phyloP scores from a whole-genome alignment of 2,113 vertebrate species.

The Neolamprologus toae region DNA sequence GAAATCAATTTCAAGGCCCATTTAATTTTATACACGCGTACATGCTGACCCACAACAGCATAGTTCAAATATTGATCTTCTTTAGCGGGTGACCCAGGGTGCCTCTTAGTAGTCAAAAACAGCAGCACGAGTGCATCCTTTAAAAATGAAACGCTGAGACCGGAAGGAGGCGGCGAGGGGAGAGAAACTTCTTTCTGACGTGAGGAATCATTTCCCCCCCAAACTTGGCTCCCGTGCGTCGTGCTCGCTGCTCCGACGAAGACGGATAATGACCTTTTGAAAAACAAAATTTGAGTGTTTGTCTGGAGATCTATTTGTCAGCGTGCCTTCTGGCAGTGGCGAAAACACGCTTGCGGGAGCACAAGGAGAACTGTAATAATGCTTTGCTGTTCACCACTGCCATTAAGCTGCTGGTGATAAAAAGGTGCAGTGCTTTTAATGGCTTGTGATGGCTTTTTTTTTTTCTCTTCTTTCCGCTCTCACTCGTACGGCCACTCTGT shows the following conservation, averaged over 20 bases:
- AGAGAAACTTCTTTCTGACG: background rate
- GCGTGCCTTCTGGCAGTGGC: background rate
- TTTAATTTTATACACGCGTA: slow-evolving; percentile 60
- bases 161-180: background rate
- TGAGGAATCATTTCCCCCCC: background rate
- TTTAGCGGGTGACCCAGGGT: slow-evolving; percentile 28
- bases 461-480: background rate
- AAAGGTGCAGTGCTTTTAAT: slow-evolving; percentile 62
- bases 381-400: slow-evolving; percentile 54
- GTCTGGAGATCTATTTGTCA: slow-evolving; percentile 42
- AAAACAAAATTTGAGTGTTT: slow-evolving; percentile 40
- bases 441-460: slow-evolving; percentile 23
- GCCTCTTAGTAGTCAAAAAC: slow-evolving; percentile 36
- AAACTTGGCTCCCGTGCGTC: background rate
- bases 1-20: slow-evolving; percentile 70
- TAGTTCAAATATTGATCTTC: slow-evolving; percentile 63
- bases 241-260: slow-evolving; percentile 1
- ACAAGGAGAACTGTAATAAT: slow-evolving; percentile 39
- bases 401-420: slow-evolving; percentile 58
- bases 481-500: slow-evolving; percentile 41
- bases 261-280: slow-evolving; percentile 56
- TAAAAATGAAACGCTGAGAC: background rate
- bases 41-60: slow-evolving; percentile 56
- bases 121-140: slow-evolving; percentile 1
- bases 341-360: slow-evolving; percentile 10